A percentile compares a stretch with the other conserved stretches of the same genome.
These are phyloP conservation scores for Nothobranchius kuhntae DNA, from an alignment of 2,113 vertebrate genomes.

Conservation along the genomic window DNA sequence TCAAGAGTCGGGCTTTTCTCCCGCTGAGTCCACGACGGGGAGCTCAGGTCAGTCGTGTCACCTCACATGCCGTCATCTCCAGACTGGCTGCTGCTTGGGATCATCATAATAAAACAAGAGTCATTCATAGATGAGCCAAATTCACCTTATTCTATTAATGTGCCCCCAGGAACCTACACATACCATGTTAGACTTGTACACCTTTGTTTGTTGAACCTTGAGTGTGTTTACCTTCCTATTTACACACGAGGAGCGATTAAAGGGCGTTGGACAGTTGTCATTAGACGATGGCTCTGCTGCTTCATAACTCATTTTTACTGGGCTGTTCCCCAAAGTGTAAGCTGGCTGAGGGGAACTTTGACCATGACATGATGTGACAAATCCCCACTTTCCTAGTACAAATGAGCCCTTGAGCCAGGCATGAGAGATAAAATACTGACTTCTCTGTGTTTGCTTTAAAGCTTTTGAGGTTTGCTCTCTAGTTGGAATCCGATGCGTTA, in stretches of 20 bases:
- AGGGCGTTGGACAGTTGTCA: too few relatives aligned
- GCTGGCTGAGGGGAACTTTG: not conserved
- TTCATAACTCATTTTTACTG: not conserved
- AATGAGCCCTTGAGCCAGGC: not conserved
- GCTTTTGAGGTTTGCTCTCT: too few relatives aligned
- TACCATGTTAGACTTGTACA: not conserved
- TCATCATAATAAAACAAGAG: not conserved
- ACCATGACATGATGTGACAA: not conserved
- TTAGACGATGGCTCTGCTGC: not conserved
- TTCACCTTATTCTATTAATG: not conserved
- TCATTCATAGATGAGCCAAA: not conserved
- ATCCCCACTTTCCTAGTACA: not conserved
- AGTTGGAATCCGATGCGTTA: too few relatives aligned
- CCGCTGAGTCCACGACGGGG: constrained; percentile 67
- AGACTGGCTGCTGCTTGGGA: not conserved
- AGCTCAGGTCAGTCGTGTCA: constrained; percentile 68
- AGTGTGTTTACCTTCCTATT: not conserved
- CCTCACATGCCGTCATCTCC: constrained; percentile 19
- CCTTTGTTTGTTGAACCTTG: not conserved
- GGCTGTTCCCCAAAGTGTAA: not conserved
- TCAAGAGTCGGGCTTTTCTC: constrained; percentile 72
- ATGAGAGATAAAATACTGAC: not conserved
- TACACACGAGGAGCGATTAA: not conserved
- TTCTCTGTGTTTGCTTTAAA: not conserved
- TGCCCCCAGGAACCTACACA: not conserved